Evolutionary conservation across 2,888 invertebrate genomes (phyloP).

Genomic region (Drosophila subquinaria): DNA sequence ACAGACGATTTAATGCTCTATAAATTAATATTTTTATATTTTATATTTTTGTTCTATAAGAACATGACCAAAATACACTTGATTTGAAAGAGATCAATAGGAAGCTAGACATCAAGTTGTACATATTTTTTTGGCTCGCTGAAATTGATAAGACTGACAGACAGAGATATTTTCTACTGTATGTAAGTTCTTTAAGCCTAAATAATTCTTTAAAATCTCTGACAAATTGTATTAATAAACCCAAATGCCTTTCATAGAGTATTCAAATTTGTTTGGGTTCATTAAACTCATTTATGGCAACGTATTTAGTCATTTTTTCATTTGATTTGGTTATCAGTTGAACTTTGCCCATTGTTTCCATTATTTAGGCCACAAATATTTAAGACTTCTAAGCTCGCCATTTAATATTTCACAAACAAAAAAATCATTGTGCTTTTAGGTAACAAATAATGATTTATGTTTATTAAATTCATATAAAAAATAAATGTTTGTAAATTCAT

Average conservation of each 20-base stretch:
- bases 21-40: background rate
- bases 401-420: background rate
- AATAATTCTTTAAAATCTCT: background rate
- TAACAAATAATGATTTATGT: conserved; percentile 66
- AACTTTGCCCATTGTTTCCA: conserved; percentile 31
- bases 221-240: background rate
- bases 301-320: conserved; percentile 25
- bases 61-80: background rate
- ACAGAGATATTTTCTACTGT: background rate
- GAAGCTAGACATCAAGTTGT: background rate
- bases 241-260: background rate
- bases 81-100: background rate
- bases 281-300: conserved; percentile 39
- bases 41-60: no score
- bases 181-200: no score
- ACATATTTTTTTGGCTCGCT: background rate
- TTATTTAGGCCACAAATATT: conserved; percentile 4
- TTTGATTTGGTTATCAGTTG: conserved; percentile 47
- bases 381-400: background rate
- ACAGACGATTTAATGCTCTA: conserved; percentile 9
- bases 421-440: conserved; percentile 29
- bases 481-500: conserved; percentile 51
- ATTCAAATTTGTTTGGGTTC: conserved; percentile 30
- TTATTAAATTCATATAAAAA: conserved; percentile 56
- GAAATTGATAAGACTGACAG: background rate